A percentile compares a stretch with the other conserved stretches of the same genome.
phyloP scores from a whole-genome alignment of 1,140 invertebrate species.

The Listronotus bonariensis region DNA sequence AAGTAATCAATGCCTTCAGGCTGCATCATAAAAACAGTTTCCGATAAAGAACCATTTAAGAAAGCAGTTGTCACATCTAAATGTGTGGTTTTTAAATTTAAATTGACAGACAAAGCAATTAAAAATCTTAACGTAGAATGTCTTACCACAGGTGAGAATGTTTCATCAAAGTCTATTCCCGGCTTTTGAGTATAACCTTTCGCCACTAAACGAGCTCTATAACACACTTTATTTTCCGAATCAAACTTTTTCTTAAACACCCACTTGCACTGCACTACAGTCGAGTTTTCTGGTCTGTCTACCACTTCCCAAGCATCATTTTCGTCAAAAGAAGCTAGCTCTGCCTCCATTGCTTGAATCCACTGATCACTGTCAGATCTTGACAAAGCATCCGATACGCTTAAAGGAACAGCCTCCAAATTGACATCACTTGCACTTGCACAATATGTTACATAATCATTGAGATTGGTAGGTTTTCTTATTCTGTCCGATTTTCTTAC shows the following conservation, averaged over 20 bases:
- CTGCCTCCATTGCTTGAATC: constrained; percentile 39
- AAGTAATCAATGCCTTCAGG: constrained; percentile 34
- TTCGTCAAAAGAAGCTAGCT: constrained; percentile 45
- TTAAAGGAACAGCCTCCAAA: constrained; percentile 11
- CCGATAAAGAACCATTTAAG: constrained; percentile 49
- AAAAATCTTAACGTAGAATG: constrained; percentile 42
- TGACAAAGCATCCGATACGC: constrained; percentile 36
- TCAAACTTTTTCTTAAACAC: constrained; percentile 51
- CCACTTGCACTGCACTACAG: constrained; percentile 53
- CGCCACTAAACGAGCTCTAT: constrained; percentile 53
- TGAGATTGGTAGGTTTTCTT: too few relatives aligned
- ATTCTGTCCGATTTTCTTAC: too few relatives aligned
- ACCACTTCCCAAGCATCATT: constrained; percentile 51
- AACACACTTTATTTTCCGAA: constrained; percentile 35
- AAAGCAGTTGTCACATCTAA: constrained; percentile 55
- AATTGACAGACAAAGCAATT: constrained; percentile 42
- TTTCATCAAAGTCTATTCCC: constrained; percentile 33
- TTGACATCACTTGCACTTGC: too few relatives aligned
- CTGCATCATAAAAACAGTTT: constrained; percentile 52
- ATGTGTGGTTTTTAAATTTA: constrained; percentile 43
- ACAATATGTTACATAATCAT: too few relatives aligned
- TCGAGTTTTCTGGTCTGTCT: constrained; percentile 45
- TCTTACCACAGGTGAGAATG: constrained; percentile 40
- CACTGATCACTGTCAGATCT: constrained; percentile 35
- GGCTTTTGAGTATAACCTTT: constrained; percentile 50